Percentiles rank a stretch among this genome's conserved stretches.
These are phyloP conservation scores for Apamea crenata DNA, from an alignment of 2,888 invertebrate species.

Conservation along the genomic window DNA sequence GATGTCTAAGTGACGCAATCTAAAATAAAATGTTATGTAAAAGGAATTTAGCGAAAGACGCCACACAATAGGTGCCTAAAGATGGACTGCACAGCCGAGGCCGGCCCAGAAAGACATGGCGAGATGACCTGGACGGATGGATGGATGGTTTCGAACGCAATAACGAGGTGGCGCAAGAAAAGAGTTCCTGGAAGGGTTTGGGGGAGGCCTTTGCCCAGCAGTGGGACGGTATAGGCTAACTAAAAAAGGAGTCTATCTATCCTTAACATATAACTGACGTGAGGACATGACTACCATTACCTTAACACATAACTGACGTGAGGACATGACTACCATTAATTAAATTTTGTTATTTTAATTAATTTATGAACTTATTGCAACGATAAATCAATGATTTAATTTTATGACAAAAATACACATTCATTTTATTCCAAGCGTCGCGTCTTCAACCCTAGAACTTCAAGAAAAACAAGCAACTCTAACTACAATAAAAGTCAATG, in stretches of 20 bases:
- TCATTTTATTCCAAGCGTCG: not conserved
- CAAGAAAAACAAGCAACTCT: not conserved
- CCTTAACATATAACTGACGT: not conserved
- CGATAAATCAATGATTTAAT: not conserved
- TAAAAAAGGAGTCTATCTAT: not conserved
- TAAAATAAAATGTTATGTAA: not conserved
- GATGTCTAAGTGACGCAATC: no score
- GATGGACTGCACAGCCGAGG: not conserved
- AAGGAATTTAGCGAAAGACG: not conserved
- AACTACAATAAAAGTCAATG: constrained; percentile 11
- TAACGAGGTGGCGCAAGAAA: not conserved
- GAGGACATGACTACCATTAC: no score
- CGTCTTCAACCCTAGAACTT: not conserved
- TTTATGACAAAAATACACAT: not conserved
- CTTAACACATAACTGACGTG: not conserved
- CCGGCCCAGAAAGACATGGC: no score
- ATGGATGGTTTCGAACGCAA: no score
- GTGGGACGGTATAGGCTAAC: not conserved
- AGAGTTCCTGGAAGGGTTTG: not conserved
- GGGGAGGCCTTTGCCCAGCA: not conserved
- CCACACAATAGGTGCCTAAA: not conserved
- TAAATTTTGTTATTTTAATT: not conserved
- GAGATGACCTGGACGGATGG: not conserved
- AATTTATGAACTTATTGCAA: not conserved
- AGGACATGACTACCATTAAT: not conserved